A percentile compares a stretch with the other conserved stretches of the same genome.
Conservation (phyloP, 2,113 vertebrate species). For the Pitta sordida region DNA sequence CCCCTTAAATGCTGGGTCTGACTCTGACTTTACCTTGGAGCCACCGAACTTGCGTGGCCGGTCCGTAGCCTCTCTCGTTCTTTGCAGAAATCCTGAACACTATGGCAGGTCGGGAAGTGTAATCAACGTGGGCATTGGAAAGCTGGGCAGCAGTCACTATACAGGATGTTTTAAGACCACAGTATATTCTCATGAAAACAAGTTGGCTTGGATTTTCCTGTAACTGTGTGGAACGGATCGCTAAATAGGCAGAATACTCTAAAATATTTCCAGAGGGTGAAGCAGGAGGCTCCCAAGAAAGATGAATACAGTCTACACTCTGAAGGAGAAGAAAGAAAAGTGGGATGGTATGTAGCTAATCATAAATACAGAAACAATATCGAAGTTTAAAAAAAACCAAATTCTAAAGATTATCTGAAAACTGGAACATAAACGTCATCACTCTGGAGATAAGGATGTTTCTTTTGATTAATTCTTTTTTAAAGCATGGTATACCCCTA, state of each 20-base stretch:
- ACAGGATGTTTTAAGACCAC: constrained; percentile 91
- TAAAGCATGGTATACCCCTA: not conserved
- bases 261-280: constrained; percentile 91
- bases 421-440: not conserved
- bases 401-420: not conserved
- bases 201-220: constrained; percentile 82
- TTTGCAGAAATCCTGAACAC: constrained; percentile 97
- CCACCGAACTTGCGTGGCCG: constrained; percentile 97
- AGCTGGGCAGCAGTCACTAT: constrained; percentile 84
- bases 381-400: not conserved
- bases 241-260: constrained; percentile 96
- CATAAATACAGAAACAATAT: not conserved
- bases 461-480: not conserved
- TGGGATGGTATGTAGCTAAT: not conserved
- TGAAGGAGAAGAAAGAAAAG: constrained; percentile 44
- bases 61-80: constrained; percentile 96
- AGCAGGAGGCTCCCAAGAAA: constrained; percentile 95
- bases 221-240: constrained; percentile 85
- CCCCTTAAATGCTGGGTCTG: not conserved
- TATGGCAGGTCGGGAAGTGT: constrained; percentile 88
- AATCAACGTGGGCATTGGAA: constrained; percentile 91
- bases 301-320: constrained; percentile 89
- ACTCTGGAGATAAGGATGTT: not conserved
- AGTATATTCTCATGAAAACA: constrained; percentile 94
- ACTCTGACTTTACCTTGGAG: constrained; percentile 84